These are phyloP conservation scores for Cosmia pyralina DNA, from an alignment of 2,888 invertebrate species.

Conservation along the genomic window DNA sequence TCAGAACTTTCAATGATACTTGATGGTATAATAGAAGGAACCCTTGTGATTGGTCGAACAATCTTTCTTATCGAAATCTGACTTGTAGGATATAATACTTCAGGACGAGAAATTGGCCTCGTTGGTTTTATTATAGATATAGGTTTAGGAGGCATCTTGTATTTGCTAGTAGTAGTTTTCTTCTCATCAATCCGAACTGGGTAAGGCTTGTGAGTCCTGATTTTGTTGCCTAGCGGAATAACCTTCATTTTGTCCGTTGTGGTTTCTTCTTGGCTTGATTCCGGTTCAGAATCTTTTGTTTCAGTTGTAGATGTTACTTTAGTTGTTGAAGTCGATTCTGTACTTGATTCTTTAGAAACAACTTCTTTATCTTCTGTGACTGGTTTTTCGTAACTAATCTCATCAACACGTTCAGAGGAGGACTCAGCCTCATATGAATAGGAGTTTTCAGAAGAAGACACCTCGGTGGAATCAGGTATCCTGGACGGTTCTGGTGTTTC, in stretches of 20 bases:
- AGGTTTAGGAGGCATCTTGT: slow-evolving; percentile 76
- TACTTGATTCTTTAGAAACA: slow-evolving; percentile 69
- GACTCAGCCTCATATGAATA: slow-evolving; percentile 77
- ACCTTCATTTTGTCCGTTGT: slow-evolving; percentile 79
- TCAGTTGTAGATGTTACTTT: slow-evolving; percentile 66
- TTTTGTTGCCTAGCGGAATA: slow-evolving; percentile 75
- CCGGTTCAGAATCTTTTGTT: slow-evolving; percentile 67
- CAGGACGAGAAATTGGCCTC: slow-evolving; percentile 79
- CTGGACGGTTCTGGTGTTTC: slow-evolving; percentile 71
- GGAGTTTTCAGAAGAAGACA: slow-evolving; percentile 73
- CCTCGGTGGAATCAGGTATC: slow-evolving; percentile 65
- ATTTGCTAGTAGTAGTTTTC: slow-evolving; percentile 76
- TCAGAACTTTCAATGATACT: slow-evolving; percentile 86
- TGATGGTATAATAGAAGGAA: slow-evolving; percentile 69
- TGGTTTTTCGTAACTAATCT: slow-evolving; percentile 72
- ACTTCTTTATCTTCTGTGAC: slow-evolving; percentile 65
- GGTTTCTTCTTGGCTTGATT: slow-evolving; percentile 77
- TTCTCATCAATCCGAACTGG: slow-evolving; percentile 79
- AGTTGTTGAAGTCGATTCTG: slow-evolving; percentile 67
- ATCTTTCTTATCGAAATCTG: slow-evolving; percentile 78
- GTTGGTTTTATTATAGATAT: slow-evolving; percentile 79
- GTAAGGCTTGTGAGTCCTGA: slow-evolving; percentile 84
- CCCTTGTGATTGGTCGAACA: slow-evolving; percentile 76
- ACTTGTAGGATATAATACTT: slow-evolving; percentile 80
- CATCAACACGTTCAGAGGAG: slow-evolving; percentile 75